Conservation (phyloP, 2,797 vertebrate species). For the Bovichtus diacanthus region DNA sequence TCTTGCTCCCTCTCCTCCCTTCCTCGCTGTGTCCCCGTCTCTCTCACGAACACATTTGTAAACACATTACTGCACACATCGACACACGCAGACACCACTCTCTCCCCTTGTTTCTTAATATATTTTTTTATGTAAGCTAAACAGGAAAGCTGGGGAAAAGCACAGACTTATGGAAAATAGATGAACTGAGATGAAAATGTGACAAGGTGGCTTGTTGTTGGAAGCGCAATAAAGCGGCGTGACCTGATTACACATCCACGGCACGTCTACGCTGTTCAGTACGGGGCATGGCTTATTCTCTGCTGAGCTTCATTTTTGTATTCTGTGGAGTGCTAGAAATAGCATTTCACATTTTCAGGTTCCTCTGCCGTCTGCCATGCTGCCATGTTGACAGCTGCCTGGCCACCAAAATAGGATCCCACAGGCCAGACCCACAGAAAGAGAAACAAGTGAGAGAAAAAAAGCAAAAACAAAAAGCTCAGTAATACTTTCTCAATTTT, state of each 20-base stretch:
- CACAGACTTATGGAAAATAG: not conserved
- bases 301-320: slow-evolving; percentile 51
- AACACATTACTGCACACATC: slow-evolving; percentile 26
- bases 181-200: slow-evolving; percentile 11
- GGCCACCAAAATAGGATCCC: slow-evolving; percentile 46
- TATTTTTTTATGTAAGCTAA: slow-evolving; percentile 10
- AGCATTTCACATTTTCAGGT: slow-evolving; percentile 58
- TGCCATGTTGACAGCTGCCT: slow-evolving; percentile 70
- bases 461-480: slow-evolving; percentile 35
- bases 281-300: slow-evolving; percentile 41
- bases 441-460: slow-evolving; percentile 9
- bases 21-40: not conserved
- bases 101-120: slow-evolving; percentile 13
- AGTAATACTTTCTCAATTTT: slow-evolving; percentile 51
- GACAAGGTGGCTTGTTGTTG: slow-evolving; percentile 27
- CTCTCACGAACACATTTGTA: slow-evolving; percentile 24
- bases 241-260: slow-evolving; percentile 64
- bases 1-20: slow-evolving; percentile 20
- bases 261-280: slow-evolving; percentile 27
- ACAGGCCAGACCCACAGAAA: slow-evolving; percentile 47
- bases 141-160: not conserved
- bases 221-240: slow-evolving; percentile 33
- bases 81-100: not conserved
- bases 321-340: slow-evolving; percentile 68
- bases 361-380: slow-evolving; percentile 55